Evolutionary conservation across 2,113 vertebrate species (phyloP).

Genomic region (Pollachius pollachius): DNA sequence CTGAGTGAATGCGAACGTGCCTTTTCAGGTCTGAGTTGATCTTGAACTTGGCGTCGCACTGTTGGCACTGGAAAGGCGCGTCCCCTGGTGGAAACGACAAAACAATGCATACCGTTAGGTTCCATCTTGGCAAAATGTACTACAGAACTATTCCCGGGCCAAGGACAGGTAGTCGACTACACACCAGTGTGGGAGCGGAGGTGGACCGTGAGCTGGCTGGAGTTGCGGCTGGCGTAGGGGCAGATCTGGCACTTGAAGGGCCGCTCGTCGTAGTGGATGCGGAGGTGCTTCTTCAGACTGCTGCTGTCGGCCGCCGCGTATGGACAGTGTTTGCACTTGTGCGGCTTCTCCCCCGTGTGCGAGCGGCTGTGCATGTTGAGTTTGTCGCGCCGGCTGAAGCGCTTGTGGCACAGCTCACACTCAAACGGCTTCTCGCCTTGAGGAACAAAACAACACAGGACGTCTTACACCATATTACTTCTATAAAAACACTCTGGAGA

Average conservation of each 20-base stretch:
- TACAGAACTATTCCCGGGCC: too few relatives aligned
- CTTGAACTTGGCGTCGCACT: slow-evolving; percentile 97
- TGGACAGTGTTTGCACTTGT: slow-evolving; percentile 91
- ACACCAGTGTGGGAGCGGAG: slow-evolving; percentile 87
- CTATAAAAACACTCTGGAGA: accelerated
- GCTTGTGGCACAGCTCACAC: slow-evolving; percentile 91
- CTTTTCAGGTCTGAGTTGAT: slow-evolving; percentile 98
- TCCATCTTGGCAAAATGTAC: not conserved
- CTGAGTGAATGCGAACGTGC: slow-evolving; percentile 93
- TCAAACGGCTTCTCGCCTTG: slow-evolving; percentile 95
- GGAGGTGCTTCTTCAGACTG: slow-evolving; percentile 94
- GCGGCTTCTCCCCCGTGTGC: slow-evolving; percentile 93
- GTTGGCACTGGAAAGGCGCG: slow-evolving; percentile 91
- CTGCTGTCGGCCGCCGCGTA: slow-evolving; percentile 95
- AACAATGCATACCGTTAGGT: not conserved
- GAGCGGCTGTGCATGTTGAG: slow-evolving; percentile 93
- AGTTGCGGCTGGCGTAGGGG: slow-evolving; percentile 94
- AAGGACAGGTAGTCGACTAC: not conserved
- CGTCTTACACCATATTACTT: not conserved
- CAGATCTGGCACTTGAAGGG: slow-evolving; percentile 98
- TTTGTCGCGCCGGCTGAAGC: slow-evolving; percentile 94
- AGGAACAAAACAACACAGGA: not conserved
- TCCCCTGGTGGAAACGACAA: slow-evolving; percentile 51
- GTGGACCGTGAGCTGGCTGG: slow-evolving; percentile 96
- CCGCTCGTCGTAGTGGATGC: slow-evolving; percentile 91